Base-by-base conservation (phyloP, 2,888 invertebrate species). In the Leptothorax acervorum region DNA sequence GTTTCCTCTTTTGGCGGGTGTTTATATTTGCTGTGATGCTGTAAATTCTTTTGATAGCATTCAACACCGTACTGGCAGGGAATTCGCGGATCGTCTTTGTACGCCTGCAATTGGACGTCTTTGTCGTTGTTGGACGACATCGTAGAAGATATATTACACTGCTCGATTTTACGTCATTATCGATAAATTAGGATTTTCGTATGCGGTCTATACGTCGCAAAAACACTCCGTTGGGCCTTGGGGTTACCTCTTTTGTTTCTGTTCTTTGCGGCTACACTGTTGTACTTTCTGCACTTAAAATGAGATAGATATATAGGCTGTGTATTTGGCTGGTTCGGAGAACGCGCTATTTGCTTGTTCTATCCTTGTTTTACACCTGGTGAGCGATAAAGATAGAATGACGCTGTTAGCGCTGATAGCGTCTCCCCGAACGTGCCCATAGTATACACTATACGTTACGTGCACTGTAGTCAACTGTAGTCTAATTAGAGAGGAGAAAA, bases 41-140 rank as follows among this genome's bases (percentile, higher is more conserved):
- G 95, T 0, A 97, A 95, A 95, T 98, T 98, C 93, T 97, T 97
- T 93, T 98, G 98, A 94, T 98, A 98, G 94, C 98, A 98, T 89
- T 97, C 96, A 6, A 93, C 94, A 75, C 98, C 97, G 93, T 97
- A 98, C 95, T 97, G 97, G 94, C 98, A 98, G 66, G 96, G 94
- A 62, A 94, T 95, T 94, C 97, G 96, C 0, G 94, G 84, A 87
- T 95, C 95, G 53, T 94, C 89, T 71, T 92, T 85, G 63, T 92
- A 92, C 39, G 82, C 82, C 78, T 85, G 84, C 5, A 86, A 68
- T 76, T 65, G 42, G 15, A 4, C 1, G 2, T 82, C 51, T 12
- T 12, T 23, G 23, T 81, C 15, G 3, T 57, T 39, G 18, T 53
- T 35, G 28, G 70, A 70, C 9, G 71, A 60, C 79, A 71, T 71